These are phyloP conservation scores for Drosophila grimshawi DNA, from an alignment of 1,140 invertebrate genomes.

Conservation along the genomic window DNA sequence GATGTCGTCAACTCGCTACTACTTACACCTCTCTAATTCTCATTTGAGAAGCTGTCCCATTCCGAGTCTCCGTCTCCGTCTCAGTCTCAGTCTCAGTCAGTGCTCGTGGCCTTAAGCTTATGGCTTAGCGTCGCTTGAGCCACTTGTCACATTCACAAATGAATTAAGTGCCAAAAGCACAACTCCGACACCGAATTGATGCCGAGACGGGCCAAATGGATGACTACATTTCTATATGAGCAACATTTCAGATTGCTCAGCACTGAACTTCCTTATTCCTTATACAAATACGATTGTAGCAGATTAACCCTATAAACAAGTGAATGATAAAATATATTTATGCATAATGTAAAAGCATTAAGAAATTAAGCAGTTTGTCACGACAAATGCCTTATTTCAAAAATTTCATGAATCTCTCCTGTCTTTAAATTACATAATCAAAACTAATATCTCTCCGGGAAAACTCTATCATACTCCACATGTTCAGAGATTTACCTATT, in stretches of 20 bases:
- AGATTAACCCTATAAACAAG: no score
- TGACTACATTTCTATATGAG: constrained; percentile 4
- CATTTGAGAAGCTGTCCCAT: constrained; percentile 31
- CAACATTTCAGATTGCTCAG: neutral
- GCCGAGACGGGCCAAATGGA: constrained; percentile 34
- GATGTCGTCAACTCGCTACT: constrained; percentile 54
- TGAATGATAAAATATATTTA: no score
- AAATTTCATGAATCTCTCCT: no score
- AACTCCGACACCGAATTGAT: constrained; percentile 63
- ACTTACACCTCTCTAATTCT: constrained; percentile 59
- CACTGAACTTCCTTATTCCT: neutral
- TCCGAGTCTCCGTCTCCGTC: no score
- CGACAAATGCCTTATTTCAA: no score
- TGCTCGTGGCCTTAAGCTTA: constrained; percentile 30
- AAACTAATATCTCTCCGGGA: no score
- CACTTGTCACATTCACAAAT: constrained; percentile 80
- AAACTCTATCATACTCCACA: no score
- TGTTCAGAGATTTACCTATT: no score
- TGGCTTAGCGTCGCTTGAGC: constrained; percentile 36
- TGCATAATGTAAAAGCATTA: no score
- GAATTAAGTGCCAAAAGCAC: constrained; percentile 82
- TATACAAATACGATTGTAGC: neutral
- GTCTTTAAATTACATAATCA: no score
- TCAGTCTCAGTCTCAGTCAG: constrained; percentile 4
- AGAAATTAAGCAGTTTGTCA: no score